phyloP scores from a whole-genome alignment of 1,140 invertebrate genomes.

The Epicauta chinensis region DNA sequence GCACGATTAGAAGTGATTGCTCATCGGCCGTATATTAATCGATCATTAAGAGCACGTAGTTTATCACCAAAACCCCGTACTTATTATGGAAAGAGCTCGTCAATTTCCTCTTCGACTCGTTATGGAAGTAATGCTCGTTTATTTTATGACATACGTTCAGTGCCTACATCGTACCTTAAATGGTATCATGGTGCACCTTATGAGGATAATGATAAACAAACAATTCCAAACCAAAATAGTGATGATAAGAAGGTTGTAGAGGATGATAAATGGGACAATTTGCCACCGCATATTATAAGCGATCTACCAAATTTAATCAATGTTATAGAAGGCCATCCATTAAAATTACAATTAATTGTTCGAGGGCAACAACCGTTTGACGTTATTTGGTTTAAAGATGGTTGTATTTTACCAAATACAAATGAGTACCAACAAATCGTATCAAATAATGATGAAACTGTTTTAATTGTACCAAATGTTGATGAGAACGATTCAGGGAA shows the following conservation, averaged over 20 bases:
- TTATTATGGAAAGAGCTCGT: conserved; percentile 39
- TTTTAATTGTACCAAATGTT: conserved; percentile 57
- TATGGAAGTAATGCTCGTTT: conserved; percentile 51
- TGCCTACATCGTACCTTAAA: conserved; percentile 51
- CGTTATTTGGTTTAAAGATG: conserved; percentile 66
- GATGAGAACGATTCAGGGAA: conserved; percentile 63
- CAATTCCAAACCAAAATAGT: conserved; percentile 29
- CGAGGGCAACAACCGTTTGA: conserved; percentile 55
- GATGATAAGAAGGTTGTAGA: conserved; percentile 40
- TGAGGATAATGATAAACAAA: conserved; percentile 40
- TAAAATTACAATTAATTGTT: conserved; percentile 23
- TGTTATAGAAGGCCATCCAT: conserved; percentile 16
- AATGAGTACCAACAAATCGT: conserved; percentile 57
- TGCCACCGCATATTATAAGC: conserved; percentile 23
- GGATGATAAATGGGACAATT: conserved; percentile 8
- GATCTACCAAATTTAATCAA: conserved; percentile 22
- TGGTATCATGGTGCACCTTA: conserved; percentile 55
- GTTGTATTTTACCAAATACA: conserved; percentile 58
- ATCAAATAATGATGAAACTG: conserved; percentile 53
- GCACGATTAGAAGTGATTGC: conserved; percentile 75
- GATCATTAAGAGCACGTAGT: conserved; percentile 42
- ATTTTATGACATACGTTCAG: conserved; percentile 50
- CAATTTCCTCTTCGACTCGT: conserved; percentile 41
- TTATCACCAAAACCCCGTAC: conserved; percentile 39
- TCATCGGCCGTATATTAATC: conserved; percentile 42